Percentiles rank a stretch among this genome's conserved stretches.
Conservation (phyloP, 2,797 vertebrate species). For the Xerus rutilus region DNA sequence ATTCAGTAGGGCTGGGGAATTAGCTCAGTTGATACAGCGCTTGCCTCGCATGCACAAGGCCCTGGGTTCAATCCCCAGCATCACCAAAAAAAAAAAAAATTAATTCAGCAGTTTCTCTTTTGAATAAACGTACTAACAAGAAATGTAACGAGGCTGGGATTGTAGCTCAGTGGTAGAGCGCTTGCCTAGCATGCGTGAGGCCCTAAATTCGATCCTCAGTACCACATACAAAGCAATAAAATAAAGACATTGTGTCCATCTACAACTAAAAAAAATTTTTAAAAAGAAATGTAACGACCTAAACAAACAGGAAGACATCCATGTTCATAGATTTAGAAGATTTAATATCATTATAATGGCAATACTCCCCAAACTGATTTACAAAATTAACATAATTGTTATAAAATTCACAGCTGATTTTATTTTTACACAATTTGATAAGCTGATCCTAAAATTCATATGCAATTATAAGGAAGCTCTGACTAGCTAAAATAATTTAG, state of each 20-base stretch:
- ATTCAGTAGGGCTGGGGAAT: neutral
- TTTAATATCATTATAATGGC: neutral
- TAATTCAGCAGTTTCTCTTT: constrained; percentile 45
- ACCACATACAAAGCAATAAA: too few relatives aligned
- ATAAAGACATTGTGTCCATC: too few relatives aligned
- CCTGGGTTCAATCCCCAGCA: too few relatives aligned
- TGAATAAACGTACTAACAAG: neutral
- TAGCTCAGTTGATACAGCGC: too few relatives aligned
- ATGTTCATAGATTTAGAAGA: neutral
- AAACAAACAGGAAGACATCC: neutral
- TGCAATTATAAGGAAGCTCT: neutral
- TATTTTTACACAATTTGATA: neutral
- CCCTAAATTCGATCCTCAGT: too few relatives aligned
- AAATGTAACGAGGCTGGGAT: constrained; percentile 26
- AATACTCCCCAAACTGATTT: neutral
- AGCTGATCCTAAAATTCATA: constrained; percentile 26
- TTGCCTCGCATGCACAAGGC: too few relatives aligned
- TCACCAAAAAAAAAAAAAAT: neutral
- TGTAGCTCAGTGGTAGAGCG: too few relatives aligned
- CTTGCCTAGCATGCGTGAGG: too few relatives aligned
- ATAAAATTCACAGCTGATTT: neutral
- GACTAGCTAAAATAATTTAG: constrained; percentile 36
- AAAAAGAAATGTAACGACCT: constrained; percentile 45
- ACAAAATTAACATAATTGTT: constrained; percentile 17
- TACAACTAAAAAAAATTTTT: too few relatives aligned